Base-by-base conservation (phyloP, 1,140 invertebrate genomes). In the Cyclargus thomasi region DNA sequence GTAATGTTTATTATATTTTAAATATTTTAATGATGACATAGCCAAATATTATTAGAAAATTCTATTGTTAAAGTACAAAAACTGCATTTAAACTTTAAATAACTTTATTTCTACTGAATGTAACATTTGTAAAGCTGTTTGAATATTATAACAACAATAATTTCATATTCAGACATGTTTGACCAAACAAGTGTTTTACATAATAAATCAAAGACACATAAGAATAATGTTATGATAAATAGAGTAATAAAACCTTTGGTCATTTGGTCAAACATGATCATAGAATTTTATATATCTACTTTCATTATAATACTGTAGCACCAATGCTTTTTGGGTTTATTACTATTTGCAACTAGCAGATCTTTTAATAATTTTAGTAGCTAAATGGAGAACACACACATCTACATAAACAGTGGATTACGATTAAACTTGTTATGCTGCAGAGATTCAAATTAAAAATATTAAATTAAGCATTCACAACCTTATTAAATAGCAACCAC, bases 291-390 rank as follows among this genome's bases (percentile, higher is more conserved):
- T 35, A 35, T 47, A 59, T 20, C 55, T 59, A 59, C 6, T 11
- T 59, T 21, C 18, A 11, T 59, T 59, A 59, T 59, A 59, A 59
- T 59, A 59, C 55, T 59, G 55, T 59, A 59, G 55, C 55, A 59
- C 55, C 55, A 59, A 18, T 22, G 55, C 55, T 59, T 59, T 59
- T 59, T 59, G 55, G 55, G 55, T 59, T 59, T 21, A 11, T 59
- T 59, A 21, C 55, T 11, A 18, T 59, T 47, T 47, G 39, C 3
- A 14, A 11, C 10, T 47, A 14, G 39, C 39, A 14, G 10, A 47
- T 47, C 39, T 29, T 29, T 29, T 29, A 3, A 29, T 29, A 47
- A 16, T 47, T 47, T 47, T 14, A 47, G 14, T 47, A 14, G 10
- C 39, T 47, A 16, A 47, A 47, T 4, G 39, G 10, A 47, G 5